Percentiles rank a stretch among this genome's conserved stretches.
phyloP scores from a whole-genome alignment of 2,797 vertebrate genomes.

The Myiothlypis coronata region DNA sequence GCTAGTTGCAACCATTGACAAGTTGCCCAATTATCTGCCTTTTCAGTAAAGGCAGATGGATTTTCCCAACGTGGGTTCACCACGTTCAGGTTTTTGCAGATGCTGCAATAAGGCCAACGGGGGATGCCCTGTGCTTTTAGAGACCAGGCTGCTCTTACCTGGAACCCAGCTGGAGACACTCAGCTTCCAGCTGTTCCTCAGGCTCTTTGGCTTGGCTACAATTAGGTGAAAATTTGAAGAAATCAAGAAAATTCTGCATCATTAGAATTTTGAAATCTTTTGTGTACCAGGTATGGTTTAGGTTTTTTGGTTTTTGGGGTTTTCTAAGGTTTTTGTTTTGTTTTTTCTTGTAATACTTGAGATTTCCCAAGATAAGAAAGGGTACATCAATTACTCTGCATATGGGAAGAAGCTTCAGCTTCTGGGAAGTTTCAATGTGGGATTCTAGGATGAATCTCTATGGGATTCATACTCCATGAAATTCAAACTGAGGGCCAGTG shows the following conservation, averaged over 20 bases:
- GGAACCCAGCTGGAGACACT: background rate
- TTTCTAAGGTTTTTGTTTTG: background rate
- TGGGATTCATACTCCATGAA: background rate
- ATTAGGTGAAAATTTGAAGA: background rate
- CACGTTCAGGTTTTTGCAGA: background rate
- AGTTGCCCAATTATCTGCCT: background rate
- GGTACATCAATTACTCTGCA: background rate
- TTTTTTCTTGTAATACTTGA: background rate
- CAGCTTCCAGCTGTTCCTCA: background rate
- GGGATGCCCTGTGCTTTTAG: background rate
- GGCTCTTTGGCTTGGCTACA: background rate
- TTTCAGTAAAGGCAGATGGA: background rate
- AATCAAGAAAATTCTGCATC: background rate
- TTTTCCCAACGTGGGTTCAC: rapidly evolving
- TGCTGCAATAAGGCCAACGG: background rate
- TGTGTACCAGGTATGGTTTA: background rate
- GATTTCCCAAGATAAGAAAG: conserved; percentile 45
- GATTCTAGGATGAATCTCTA: background rate
- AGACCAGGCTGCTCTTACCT: background rate
- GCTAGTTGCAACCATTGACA: background rate
- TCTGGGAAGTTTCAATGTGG: background rate
- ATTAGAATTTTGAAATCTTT: background rate
- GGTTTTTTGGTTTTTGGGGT: background rate
- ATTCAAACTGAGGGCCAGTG: background rate
- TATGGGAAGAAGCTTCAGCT: background rate